phyloP scores from a whole-genome alignment of 2,113 vertebrate species.

The Microcebus jonahi region DNA sequence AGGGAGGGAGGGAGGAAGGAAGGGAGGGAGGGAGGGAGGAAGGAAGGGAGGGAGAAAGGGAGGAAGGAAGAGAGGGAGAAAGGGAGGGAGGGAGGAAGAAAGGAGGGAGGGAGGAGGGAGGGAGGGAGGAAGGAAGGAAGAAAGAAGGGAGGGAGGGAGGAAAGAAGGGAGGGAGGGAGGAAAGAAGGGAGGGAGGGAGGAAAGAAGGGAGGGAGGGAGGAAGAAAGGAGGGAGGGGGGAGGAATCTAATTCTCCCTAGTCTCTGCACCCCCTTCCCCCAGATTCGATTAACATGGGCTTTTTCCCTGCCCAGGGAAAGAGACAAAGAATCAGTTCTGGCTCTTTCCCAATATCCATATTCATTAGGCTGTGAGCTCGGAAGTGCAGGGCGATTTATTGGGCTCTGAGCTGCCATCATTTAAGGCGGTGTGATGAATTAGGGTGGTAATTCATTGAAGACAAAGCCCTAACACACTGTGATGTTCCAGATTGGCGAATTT shows the following conservation, averaged over 20 bases:
- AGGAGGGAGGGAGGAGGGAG: background rate
- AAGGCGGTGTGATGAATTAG: slow-evolving; percentile 27
- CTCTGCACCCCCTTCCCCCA: background rate
- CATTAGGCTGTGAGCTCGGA: background rate
- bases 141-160: too few relatives aligned
- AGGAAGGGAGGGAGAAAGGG: too few relatives aligned
- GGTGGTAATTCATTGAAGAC: background rate
- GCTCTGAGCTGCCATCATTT: background rate
- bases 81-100: too few relatives aligned
- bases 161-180: too few relatives aligned
- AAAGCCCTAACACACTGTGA: slow-evolving; percentile 8
- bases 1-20: too few relatives aligned
- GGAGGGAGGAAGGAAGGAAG: too few relatives aligned
- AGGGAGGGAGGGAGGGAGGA: too few relatives aligned
- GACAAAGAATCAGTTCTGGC: too few relatives aligned
- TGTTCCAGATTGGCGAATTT: background rate
- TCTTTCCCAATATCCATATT: background rate
- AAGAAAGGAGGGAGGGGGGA: background rate
- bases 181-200: too few relatives aligned
- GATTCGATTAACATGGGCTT: background rate
- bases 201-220: too few relatives aligned
- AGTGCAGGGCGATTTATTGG: background rate
- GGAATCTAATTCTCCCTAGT: background rate
- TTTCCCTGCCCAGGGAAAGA: background rate
- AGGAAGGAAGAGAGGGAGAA: too few relatives aligned